These are phyloP conservation scores for Drosophila malerkotliana DNA, from an alignment of 1,140 invertebrate genomes.

Conservation along the genomic window DNA sequence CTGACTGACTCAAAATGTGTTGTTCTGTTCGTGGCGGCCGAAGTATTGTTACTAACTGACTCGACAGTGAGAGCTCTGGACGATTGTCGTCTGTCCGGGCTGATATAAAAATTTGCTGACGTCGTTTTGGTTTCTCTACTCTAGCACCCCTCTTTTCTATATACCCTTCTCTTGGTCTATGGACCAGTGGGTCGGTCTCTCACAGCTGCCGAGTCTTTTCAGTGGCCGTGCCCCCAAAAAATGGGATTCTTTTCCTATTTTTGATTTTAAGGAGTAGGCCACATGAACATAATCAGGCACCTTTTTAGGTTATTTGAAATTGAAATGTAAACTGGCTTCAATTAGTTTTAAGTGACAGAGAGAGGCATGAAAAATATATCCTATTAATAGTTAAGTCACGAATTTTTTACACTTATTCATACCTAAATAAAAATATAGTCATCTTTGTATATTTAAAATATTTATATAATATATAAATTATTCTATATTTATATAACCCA, in stretches of 20 bases:
- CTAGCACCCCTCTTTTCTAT: not conserved
- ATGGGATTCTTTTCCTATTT: slow-evolving; percentile 5
- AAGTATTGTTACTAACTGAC: slow-evolving; percentile 75
- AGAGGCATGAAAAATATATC: slow-evolving; percentile 1
- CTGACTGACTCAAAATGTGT: slow-evolving; percentile 54
- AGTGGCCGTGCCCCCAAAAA: slow-evolving; percentile 61
- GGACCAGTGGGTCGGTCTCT: slow-evolving; percentile 6
- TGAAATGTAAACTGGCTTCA: not conserved
- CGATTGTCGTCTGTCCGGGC: slow-evolving; percentile 31
- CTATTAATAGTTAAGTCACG: not conserved
- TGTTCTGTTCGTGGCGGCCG: slow-evolving; percentile 69
- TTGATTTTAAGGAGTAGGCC: slow-evolving; percentile 10
- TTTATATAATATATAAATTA: too few species aligned
- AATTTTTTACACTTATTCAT: not conserved
- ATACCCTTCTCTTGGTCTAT: slow-evolving; percentile 8
- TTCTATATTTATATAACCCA: not conserved
- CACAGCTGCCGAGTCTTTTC: slow-evolving; percentile 36
- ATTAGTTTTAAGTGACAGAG: not conserved
- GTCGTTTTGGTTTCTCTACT: slow-evolving; percentile 8
- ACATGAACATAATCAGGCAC: not conserved
- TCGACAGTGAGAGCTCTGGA: slow-evolving; percentile 35
- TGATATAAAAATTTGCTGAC: slow-evolving; percentile 45
- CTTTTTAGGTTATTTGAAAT: not conserved
- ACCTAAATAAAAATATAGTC: not conserved
- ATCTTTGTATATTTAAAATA: too few species aligned